These are phyloP conservation scores for Brevimyrus niger DNA, from an alignment of 2,113 vertebrate species.

Conservation along the genomic window DNA sequence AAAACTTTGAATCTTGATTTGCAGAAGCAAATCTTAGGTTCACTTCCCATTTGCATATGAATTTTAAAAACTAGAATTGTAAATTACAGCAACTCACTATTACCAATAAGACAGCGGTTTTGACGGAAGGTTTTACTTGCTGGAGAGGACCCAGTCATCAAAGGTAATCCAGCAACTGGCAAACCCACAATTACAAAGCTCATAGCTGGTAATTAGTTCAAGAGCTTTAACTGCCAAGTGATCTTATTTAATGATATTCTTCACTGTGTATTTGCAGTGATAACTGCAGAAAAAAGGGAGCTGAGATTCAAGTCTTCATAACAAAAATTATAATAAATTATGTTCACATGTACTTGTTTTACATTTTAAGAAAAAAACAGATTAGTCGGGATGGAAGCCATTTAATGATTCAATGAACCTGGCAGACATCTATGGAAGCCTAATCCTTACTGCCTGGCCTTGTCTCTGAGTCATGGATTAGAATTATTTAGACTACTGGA, in stretches of 20 bases:
- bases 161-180: background rate
- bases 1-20: background rate
- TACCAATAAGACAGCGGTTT: background rate
- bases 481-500: background rate
- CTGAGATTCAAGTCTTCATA: background rate
- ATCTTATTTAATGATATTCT: background rate
- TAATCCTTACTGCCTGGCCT: conserved; percentile 2
- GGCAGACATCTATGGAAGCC: background rate
- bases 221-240: background rate
- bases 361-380: background rate
- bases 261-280: background rate
- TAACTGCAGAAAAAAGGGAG: background rate
- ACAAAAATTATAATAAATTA: background rate
- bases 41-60: background rate
- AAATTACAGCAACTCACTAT: background rate
- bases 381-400: background rate
- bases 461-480: background rate
- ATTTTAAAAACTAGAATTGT: background rate
- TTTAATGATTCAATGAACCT: background rate
- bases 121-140: background rate
- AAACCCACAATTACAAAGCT: background rate
- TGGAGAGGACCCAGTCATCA: background rate
- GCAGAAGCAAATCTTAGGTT: background rate
- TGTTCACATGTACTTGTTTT: background rate
- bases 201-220: background rate